A percentile compares a stretch with the other conserved stretches of the same genome.
Evolutionary conservation across 2,888 invertebrate genomes (phyloP).

Genomic region (Clanis bilineata): DNA sequence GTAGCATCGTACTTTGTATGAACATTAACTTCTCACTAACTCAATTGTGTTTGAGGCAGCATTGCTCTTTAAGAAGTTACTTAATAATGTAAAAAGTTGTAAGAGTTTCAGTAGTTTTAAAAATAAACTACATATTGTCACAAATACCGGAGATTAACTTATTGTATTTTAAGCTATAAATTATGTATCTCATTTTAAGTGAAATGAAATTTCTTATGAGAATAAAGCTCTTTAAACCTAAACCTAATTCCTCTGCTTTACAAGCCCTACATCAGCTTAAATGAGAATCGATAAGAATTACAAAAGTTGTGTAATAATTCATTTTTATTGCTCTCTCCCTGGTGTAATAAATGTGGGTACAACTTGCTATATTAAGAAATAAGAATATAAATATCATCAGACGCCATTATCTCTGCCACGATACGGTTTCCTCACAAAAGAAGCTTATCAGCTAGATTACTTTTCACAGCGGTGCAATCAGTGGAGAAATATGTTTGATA

Average conservation of each 20-base stretch:
- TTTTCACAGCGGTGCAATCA: neutral
- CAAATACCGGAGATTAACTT: too few relatives aligned
- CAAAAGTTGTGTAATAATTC: neutral
- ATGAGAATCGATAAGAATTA: neutral
- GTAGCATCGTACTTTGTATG: neutral
- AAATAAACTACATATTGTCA: too few relatives aligned
- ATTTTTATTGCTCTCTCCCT: neutral
- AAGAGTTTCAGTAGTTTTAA: too few relatives aligned
- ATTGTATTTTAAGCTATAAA: too few relatives aligned
- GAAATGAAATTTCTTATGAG: too few relatives aligned
- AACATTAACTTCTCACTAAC: neutral
- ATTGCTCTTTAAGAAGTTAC: too few relatives aligned
- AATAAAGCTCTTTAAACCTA: too few relatives aligned
- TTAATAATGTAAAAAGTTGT: too few relatives aligned
- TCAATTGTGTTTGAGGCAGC: too few relatives aligned
- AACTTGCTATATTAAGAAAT: neutral
- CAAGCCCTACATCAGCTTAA: neutral
- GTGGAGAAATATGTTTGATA: neutral
- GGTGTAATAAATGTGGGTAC: neutral
- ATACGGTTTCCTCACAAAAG: neutral
- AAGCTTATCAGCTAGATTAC: neutral
- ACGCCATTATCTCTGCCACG: neutral
- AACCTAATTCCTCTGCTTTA: neutral
- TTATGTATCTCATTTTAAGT: too few relatives aligned
- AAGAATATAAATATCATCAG: constrained; percentile 4